Evolutionary conservation across 2,113 vertebrate species (phyloP), one percentile per base, ranked within the genome.

Genomic region (Podiceps cristatus): DNA sequence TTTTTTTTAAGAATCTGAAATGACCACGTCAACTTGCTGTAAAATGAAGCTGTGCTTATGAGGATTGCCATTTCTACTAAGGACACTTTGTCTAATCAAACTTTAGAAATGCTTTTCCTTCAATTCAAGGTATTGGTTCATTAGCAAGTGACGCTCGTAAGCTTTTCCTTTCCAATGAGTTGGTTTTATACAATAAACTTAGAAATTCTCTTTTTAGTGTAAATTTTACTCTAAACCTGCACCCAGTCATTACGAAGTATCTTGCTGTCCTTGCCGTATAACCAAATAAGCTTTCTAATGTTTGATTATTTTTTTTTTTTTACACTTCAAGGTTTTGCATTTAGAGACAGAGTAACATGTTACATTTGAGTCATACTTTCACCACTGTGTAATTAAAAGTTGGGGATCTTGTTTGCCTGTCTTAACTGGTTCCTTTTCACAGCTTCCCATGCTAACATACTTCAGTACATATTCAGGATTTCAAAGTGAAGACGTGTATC

Each of bases 351-450:
- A n/a, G 45, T 75, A 63, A 72, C 5, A 2, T 3, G 22, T 52
- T 83, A 60, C 11, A 18, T 67, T 91, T 67, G 63, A 72, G 58
- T 88, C 52, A 31, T 31, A 29, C 42, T 86, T 81, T 89, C 9
- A 47, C 28, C n/a, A 22, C 15, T 44, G 18, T 80, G 31, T 81
- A 64, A 95, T 89, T 96, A 86, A 53, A 92, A 95, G 88, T 87
- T 71, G 62, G 53, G 25, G 23, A 87, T 95, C 91, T 76, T 86
- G 68, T 92, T 77, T 91, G 44, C 67, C 35, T 87, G 52, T 96
- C 27, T 83, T 73, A 67, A 84, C 91, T 81, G 86, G 60, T 95
- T 93, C 76, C 17, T 95, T 96, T 91, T 87, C 13, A 8, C 93
- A 96, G 96, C 53, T 84, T 87, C 13, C 88, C 27, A 1, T 62